Conservation (phyloP, 2,888 invertebrate species). For the Amphiduros pacificus region DNA sequence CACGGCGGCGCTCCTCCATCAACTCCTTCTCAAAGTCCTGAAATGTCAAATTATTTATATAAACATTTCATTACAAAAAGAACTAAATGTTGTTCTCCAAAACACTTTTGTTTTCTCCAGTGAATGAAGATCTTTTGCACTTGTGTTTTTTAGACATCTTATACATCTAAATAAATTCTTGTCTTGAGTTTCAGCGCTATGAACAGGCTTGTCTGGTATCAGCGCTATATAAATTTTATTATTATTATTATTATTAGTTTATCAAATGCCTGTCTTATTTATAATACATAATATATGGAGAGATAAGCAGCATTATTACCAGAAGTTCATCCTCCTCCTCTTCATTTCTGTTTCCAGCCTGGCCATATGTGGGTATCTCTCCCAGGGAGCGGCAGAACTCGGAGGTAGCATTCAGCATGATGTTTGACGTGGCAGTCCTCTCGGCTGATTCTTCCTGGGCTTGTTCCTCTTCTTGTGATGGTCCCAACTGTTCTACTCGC, state of each 20-base stretch:
- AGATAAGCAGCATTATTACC: constrained; percentile 55
- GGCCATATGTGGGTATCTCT: constrained; percentile 92
- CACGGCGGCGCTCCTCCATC: constrained; percentile 58
- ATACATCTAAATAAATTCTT: too few species aligned
- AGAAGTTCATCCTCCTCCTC: constrained; percentile 69
- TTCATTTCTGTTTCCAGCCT: constrained; percentile 85
- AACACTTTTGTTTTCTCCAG: too few species aligned
- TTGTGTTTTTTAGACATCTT: too few species aligned
- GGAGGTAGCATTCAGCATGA: constrained; percentile 88
- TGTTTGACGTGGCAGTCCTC: constrained; percentile 52
- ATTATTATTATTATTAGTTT: too few species aligned
- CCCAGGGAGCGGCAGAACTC: constrained; percentile 96
- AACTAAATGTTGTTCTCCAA: too few species aligned
- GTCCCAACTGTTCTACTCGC: neutral
- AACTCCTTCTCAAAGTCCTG: constrained; percentile 65
- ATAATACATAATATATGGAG: too few species aligned
- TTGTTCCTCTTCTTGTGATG: constrained; percentile 7
- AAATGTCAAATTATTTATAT: neutral
- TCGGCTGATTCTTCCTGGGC: constrained; percentile 23
- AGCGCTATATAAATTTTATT: too few species aligned
- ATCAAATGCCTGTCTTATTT: too few species aligned
- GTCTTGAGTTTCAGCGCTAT: too few species aligned
- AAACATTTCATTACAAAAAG: too few species aligned
- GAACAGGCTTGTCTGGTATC: too few species aligned
- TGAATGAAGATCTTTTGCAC: too few species aligned